Percentiles rank a stretch among this genome's conserved stretches.
phyloP scores from a whole-genome alignment of 2,797 vertebrate species.

The Staurois parvus region DNA sequence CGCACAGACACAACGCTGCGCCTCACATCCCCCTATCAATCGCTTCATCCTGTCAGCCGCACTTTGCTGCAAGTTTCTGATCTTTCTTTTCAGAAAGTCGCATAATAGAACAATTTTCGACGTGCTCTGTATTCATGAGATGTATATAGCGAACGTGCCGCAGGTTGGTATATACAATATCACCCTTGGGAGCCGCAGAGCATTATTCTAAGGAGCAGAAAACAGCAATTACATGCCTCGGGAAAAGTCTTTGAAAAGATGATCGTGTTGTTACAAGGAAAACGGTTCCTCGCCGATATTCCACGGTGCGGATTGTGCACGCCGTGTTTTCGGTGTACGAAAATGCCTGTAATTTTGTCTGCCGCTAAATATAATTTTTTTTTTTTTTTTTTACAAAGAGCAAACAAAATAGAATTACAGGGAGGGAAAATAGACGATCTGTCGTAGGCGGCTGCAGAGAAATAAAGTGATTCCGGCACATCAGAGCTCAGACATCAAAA shows the following conservation, averaged over 20 bases:
- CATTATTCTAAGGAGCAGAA: conserved; percentile 59
- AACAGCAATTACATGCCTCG: conserved; percentile 60
- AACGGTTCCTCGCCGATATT: conserved; percentile 52
- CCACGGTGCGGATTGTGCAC: conserved; percentile 45
- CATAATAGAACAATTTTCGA: conserved; percentile 53
- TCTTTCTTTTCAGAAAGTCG: conserved; percentile 7
- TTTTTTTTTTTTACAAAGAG: conserved; percentile 26
- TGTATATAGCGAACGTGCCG: conserved; percentile 40
- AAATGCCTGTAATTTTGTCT: conserved; percentile 59
- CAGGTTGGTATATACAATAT: conserved; percentile 52
- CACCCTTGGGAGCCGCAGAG: conserved; percentile 52
- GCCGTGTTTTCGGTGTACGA: conserved; percentile 51
- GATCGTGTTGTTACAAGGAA: conserved; percentile 57
- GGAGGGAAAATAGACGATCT: conserved; percentile 23
- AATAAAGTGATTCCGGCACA: conserved; percentile 20
- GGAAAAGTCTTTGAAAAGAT: conserved; percentile 57
- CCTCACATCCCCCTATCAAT: conserved; percentile 26
- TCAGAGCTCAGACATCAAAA: conserved; percentile 10
- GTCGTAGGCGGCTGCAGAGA: conserved; percentile 31
- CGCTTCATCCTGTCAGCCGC: conserved; percentile 1
- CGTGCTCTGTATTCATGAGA: conserved; percentile 50
- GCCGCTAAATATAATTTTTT: conserved; percentile 50
- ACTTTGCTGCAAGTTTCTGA: conserved; percentile 37
- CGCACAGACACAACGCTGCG: conserved; percentile 1
- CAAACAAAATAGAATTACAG: conserved; percentile 56